Conservation (phyloP, 1,140 invertebrate species). For the Melitaea cinxia region DNA sequence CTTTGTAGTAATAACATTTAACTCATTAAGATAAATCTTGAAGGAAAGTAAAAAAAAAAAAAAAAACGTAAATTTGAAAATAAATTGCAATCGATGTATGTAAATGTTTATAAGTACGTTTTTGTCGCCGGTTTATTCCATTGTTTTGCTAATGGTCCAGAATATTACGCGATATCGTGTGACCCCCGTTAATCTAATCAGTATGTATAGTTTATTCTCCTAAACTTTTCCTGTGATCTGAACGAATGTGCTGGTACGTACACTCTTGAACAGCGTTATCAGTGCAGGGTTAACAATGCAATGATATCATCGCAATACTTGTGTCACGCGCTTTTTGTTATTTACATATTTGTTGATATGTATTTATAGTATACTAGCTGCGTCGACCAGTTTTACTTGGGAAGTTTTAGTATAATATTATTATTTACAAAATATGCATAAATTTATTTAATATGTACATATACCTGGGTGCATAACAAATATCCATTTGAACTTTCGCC, state of each 20-base stretch:
- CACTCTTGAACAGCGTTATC: conserved; percentile 25
- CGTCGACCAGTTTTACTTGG: too few species aligned
- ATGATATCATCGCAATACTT: not conserved
- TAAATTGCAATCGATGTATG: too few species aligned
- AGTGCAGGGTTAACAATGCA: conserved; percentile 21
- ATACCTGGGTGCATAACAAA: too few species aligned
- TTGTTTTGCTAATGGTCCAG: conserved; percentile 53
- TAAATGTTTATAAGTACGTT: not conserved
- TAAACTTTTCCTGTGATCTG: conserved; percentile 71
- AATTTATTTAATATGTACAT: too few species aligned
- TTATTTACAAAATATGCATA: too few species aligned
- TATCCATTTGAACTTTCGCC: too few species aligned
- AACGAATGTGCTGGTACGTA: conserved; percentile 36
- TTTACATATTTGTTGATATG: not conserved
- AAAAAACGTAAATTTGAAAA: too few species aligned
- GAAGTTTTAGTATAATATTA: too few species aligned
- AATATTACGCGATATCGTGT: conserved; percentile 33
- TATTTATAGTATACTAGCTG: not conserved
- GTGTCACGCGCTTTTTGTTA: not conserved
- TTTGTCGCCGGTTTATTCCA: conserved; percentile 60
- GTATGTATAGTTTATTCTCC: conserved; percentile 57
- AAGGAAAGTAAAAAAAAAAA: too few species aligned
- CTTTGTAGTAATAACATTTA: too few species aligned
- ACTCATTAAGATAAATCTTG: too few species aligned
- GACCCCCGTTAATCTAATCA: conserved; percentile 61